Percentiles rank a stretch among this genome's conserved stretches.
These are phyloP conservation scores for Tympanoctomys barrerae DNA, from an alignment of 2,797 vertebrate genomes.

Conservation along the genomic window DNA sequence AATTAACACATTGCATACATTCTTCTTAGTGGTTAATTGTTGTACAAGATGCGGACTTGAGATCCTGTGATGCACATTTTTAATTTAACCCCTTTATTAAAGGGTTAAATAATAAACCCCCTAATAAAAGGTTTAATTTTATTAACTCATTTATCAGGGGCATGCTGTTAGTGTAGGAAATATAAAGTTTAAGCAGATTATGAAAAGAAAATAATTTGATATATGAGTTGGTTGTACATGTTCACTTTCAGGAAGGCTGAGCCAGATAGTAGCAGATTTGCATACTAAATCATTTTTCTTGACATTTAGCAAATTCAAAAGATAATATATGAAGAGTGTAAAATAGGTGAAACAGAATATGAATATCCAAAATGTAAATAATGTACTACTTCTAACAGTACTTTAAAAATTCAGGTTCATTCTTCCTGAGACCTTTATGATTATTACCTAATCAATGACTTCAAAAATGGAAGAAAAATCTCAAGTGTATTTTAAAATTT, in stretches of 20 bases:
- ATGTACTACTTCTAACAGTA: constrained; percentile 10
- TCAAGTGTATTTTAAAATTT: constrained; percentile 2
- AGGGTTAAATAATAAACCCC: too few species aligned
- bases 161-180: neutral
- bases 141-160: too few species aligned
- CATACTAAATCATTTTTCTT: neutral
- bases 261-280: neutral
- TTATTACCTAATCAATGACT: neutral
- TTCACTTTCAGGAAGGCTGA: neutral
- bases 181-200: neutral
- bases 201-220: neutral
- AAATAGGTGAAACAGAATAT: neutral
- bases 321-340: neutral
- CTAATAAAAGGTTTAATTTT: too few species aligned
- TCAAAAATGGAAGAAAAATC: neutral
- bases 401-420: neutral
- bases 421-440: neutral
- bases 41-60: too few species aligned
- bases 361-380: neutral
- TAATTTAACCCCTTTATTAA: too few species aligned
- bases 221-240: neutral
- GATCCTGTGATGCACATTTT: too few species aligned
- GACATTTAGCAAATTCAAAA: constrained; percentile 27
- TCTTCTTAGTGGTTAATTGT: too few species aligned
- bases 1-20: too few species aligned